Base-by-base conservation (phyloP, 2,113 vertebrate species). In the Acrocephalus kingi region DNA sequence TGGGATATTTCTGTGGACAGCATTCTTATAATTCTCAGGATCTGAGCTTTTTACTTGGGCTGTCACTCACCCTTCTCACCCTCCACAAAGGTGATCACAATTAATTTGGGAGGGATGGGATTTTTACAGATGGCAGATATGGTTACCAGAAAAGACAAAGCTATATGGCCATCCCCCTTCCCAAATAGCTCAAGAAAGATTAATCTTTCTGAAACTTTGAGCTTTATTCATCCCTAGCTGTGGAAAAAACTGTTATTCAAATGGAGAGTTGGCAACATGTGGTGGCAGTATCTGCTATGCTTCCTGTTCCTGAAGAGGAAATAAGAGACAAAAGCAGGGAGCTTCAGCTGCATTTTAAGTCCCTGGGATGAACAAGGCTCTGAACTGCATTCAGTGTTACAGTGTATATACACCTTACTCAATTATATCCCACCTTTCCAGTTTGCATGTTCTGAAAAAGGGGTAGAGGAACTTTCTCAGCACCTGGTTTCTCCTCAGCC, bases 91-190 rank as follows among this genome's bases (percentile, higher is more conserved):
- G 8, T 51, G 54, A 30, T 28, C 14, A 43, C 49, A 72, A 72
- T 28, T 58, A n/a, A 62, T 74, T 72, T 71, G 24, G 27, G 49
- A 82, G 17, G 16, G 9, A 41, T 68, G 15, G 30, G 18, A 23
- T 82, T 79, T 75, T 63, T 63, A 33, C 39, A 72, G 21, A 24
- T 45, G 21, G 20, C 8, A 55, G 19, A 19, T 6, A 15, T 13
- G 25, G 45, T 59, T 74, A 7, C 3, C 28, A 39, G 58, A 54
- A 51, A 80, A 90, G 41, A n/a, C 7, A 49, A 37, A 31, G 61
- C 45, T 12, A 2, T 7, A 5, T 25, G 30, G 54, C 7, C 9
- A 19, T 10, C 1, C 3, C 1, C 2, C 6, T 61, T 84, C 39
- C 24, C 17, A 39, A 37, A 18, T 37, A 59, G 15, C 37, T 85